Evolutionary conservation across 37 sponge, comb jelly and placozoan species (phyloP).

Genomic region (Eunapius fragilis): DNA sequence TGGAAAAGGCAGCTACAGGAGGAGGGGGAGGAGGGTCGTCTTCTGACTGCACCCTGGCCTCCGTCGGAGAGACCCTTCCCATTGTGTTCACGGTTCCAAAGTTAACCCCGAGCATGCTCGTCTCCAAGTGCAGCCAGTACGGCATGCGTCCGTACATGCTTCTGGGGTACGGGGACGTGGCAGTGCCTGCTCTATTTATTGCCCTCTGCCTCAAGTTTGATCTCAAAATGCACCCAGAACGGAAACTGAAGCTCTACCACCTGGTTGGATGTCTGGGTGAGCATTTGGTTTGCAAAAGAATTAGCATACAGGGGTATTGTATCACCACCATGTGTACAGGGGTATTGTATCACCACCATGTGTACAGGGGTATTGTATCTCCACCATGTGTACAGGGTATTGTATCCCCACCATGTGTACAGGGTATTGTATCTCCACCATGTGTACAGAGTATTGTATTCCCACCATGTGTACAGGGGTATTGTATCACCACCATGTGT

Average conservation of each 20-base stretch:
- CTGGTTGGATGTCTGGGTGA: constrained; percentile 32
- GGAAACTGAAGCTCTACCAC: constrained; percentile 26
- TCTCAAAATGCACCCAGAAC: constrained; percentile 1
- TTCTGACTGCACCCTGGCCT: not conserved
- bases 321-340: too few species aligned
- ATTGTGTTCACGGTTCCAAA: constrained; percentile 54
- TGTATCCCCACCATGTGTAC: too few species aligned
- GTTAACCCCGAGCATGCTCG: constrained; percentile 8
- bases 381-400: too few species aligned
- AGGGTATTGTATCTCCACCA: too few species aligned
- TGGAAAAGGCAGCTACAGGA: constrained; percentile 84
- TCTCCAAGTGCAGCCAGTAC: constrained; percentile 15
- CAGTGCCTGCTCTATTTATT: constrained; percentile 68
- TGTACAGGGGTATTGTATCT: too few species aligned
- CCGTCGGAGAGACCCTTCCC: constrained; percentile 11
- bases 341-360: too few species aligned
- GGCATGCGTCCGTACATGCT: not conserved
- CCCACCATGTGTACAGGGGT: too few species aligned
- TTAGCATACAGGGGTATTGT: too few species aligned
- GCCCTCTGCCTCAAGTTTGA: constrained; percentile 58
- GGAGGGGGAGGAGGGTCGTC: constrained; percentile 16
- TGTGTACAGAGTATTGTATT: too few species aligned
- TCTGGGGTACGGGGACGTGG: constrained; percentile 85
- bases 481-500: too few species aligned
- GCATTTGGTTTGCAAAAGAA: too few species aligned